These are phyloP conservation scores for Chironomus striatipennis DNA, from an alignment of 1,140 invertebrate species.

Conservation along the genomic window DNA sequence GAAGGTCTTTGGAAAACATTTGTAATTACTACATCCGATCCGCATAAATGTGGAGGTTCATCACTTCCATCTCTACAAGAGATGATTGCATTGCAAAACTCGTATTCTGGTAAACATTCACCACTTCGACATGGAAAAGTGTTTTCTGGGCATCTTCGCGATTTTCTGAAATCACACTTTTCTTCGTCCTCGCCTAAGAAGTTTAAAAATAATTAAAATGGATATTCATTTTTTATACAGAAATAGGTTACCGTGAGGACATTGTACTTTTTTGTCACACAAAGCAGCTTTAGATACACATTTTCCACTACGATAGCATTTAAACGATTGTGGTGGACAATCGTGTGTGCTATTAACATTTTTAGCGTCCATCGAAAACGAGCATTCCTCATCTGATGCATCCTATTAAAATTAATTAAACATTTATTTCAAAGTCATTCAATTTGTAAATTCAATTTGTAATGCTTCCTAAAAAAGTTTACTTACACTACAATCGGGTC, in stretches of 20 bases:
- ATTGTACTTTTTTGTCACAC: conserved; percentile 71
- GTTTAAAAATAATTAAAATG: too few relatives aligned
- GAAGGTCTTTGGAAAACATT: conserved; percentile 36
- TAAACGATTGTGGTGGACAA: conserved; percentile 49
- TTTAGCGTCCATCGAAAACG: conserved; percentile 28
- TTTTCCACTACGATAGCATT: conserved; percentile 50
- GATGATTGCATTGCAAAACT: conserved; percentile 82
- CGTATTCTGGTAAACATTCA: conserved; percentile 76
- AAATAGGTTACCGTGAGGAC: conserved; percentile 47
- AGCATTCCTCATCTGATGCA: conserved; percentile 72
- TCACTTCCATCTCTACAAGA: conserved; percentile 78
- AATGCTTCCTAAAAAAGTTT: neutral
- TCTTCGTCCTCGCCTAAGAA: conserved; percentile 64
- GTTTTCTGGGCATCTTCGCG: conserved; percentile 59
- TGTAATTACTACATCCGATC: conserved; percentile 39
- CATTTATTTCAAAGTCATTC: neutral
- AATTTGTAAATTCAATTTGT: neutral
- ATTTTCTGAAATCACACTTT: conserved; percentile 53
- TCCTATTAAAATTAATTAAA: conserved; percentile 43
- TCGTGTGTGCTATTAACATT: conserved; percentile 32
- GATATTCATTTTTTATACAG: too few relatives aligned
- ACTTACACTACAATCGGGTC: conserved; percentile 57
- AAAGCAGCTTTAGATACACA: conserved; percentile 66
- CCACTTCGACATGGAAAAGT: conserved; percentile 75
- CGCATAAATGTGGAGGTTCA: conserved; percentile 66